Evolutionary conservation across 2,888 invertebrate species (phyloP).

Genomic region (Acanthosoma haemorrhoidale): DNA sequence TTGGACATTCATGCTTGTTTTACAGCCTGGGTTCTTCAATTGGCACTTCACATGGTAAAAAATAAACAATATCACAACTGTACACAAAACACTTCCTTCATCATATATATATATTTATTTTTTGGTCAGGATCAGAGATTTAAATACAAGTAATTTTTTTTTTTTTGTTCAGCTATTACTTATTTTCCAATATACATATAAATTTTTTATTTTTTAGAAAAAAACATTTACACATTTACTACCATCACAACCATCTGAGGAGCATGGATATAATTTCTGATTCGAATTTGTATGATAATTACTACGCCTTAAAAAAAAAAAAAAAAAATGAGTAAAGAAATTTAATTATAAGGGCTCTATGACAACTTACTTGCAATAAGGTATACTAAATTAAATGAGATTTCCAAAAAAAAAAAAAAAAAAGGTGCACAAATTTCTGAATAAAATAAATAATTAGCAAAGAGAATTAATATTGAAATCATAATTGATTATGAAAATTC

Average conservation of each 20-base stretch:
- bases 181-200: not conserved
- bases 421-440: not conserved
- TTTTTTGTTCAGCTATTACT: not conserved
- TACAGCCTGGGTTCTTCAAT: constrained; percentile 19
- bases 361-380: too few relatives aligned
- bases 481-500: too few relatives aligned
- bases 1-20: constrained; percentile 5
- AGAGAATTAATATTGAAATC: too few relatives aligned
- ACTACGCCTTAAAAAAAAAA: not conserved
- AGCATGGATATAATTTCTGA: constrained; percentile 4
- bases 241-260: constrained; percentile 24
- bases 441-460: not conserved
- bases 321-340: not conserved
- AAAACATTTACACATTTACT: not conserved
- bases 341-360: too few relatives aligned
- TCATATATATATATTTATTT: not conserved
- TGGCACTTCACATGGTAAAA: constrained; percentile 20
- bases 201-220: not conserved
- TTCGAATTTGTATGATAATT: not conserved
- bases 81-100: constrained; percentile 13
- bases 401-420: not conserved
- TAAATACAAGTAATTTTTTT: not conserved
- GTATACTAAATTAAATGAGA: too few relatives aligned
- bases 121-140: not conserved
- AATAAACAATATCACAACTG: constrained; percentile 9